Base-by-base conservation (phyloP, 2,888 invertebrate genomes). In the Drosophila paramelanica region DNA sequence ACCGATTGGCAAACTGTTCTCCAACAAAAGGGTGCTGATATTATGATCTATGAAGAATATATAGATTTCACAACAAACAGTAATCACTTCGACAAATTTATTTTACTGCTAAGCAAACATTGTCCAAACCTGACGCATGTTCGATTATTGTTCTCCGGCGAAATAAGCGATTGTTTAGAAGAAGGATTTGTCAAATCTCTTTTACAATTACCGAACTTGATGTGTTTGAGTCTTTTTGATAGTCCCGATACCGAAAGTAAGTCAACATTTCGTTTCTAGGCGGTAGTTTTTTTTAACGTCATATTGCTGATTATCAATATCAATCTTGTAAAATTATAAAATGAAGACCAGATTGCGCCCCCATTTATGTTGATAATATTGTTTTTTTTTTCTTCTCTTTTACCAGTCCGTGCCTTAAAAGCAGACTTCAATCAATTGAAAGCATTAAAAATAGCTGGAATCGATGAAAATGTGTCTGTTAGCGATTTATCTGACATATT, bases 61-160 rank as follows among this genome's bases (percentile, higher is more conserved):
- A 55, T 71, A n/a, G 70, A 70, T 36, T 62, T 38, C 33, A 49
- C 71, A 10, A 57, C 38, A 1, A 62, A 52, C 17, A 5, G 2
- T 1, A 43, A 43, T 3, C 43, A 70, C 42, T 64, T 70, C 36
- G n/a, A 33, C 0, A 52, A 52, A 5, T 70, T 39, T 39, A 23
- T 64, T 5, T 13, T 25, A 17, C 31, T 69, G 20, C 23, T 69
- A 14, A 13, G 14, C 3, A 23, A 57, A 45, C 20, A 57, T 52
- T 70, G 71, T 33, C 51, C 62, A 8, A 70, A 70, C 10, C 39
- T 70, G 23, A 49, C 27, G 20, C 62, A 70, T 39, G 69, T 53
- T 36, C 64, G 71, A 3, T 52, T 64, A 13, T 1, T 70, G 27
- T 64, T 52, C 56, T 56, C 51, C 17, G 64, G 43, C 13, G 47